Evolutionary conservation across 2,113 vertebrate species (phyloP).

Genomic region (Apodemus sylvaticus): DNA sequence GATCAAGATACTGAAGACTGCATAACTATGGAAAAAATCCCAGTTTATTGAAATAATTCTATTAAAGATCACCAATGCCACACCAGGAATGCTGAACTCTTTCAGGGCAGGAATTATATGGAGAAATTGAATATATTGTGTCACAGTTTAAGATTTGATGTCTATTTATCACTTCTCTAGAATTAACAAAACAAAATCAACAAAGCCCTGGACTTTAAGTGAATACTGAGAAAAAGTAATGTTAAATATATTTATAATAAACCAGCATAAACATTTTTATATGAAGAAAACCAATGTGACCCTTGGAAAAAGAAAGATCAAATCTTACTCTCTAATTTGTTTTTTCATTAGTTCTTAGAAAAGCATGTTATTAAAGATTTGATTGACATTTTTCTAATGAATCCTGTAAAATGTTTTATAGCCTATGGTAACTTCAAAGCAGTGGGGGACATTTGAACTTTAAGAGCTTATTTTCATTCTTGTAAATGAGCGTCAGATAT

Average conservation of each 20-base stretch:
- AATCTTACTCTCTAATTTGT: background rate
- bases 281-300: slow-evolving; percentile 40
- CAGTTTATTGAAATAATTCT: background rate
- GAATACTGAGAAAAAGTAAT: slow-evolving; percentile 73
- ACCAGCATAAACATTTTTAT: slow-evolving; percentile 73
- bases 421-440: slow-evolving; percentile 84
- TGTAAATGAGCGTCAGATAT: background rate
- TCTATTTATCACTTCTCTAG: slow-evolving; percentile 80
- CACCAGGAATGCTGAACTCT: background rate
- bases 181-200: slow-evolving; percentile 60
- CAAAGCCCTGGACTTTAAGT: background rate
- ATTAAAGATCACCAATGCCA: background rate
- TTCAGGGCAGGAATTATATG: background rate
- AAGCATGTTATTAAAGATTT: slow-evolving; percentile 40
- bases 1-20: background rate
- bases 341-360: background rate
- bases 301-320: slow-evolving; percentile 44
- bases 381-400: slow-evolving; percentile 58
- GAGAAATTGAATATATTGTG: background rate
- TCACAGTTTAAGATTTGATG: slow-evolving; percentile 78
- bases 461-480: slow-evolving; percentile 60
- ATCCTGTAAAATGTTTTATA: slow-evolving; percentile 80
- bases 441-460: slow-evolving; percentile 71
- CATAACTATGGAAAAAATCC: background rate
- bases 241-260: slow-evolving; percentile 81